These are phyloP conservation scores for Strix occidentalis DNA, from an alignment of 2,797 vertebrate genomes.

Conservation along the genomic window DNA sequence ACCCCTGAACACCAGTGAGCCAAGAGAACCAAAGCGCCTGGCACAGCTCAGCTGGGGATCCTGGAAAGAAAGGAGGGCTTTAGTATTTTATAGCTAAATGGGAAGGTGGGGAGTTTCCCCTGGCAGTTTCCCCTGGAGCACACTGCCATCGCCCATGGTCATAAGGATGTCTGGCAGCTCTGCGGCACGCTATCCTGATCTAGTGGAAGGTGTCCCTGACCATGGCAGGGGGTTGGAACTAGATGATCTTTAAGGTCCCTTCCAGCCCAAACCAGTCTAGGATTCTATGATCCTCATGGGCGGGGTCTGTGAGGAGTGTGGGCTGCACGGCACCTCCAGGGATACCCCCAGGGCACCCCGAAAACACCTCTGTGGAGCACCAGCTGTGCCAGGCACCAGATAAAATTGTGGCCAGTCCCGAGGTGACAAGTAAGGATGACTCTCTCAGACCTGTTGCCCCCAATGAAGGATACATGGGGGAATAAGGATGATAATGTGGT, in stretches of 20 bases:
- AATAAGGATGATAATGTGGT: background rate
- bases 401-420: background rate
- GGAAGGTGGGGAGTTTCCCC: no score
- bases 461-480: background rate
- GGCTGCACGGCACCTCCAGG: background rate
- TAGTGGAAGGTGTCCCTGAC: no score
- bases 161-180: background rate
- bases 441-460: background rate
- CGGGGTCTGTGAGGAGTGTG: rapidly evolving
- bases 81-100: background rate
- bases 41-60: background rate
- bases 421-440: background rate
- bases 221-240: no score
- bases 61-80: background rate
- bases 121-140: background rate
- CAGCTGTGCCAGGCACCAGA: background rate
- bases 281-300: no score
- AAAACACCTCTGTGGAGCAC: background rate
- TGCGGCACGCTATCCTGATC: background rate
- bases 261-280: no score
- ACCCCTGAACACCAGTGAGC: background rate
- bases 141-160: background rate
- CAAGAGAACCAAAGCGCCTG: background rate
- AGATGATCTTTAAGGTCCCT: no score
- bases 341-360: background rate